A percentile compares a stretch with the other conserved stretches of the same genome.
Evolutionary conservation across 2,888 invertebrate species (phyloP).

Genomic region (Acanthosepion pharaonis): DNA sequence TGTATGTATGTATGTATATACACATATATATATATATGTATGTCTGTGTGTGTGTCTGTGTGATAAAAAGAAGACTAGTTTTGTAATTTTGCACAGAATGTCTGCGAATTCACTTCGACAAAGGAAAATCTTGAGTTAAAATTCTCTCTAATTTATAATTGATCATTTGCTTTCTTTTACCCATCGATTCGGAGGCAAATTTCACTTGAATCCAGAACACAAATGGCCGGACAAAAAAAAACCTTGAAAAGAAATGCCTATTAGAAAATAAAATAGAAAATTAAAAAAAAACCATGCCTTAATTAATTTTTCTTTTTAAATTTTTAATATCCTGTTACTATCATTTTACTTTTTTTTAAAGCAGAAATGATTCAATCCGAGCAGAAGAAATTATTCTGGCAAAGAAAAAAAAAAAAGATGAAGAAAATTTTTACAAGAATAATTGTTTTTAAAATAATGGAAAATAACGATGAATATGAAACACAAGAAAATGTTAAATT

Average conservation of each 20-base stretch:
- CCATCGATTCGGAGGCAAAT: not conserved
- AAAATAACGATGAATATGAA: not conserved
- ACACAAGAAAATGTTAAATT: not conserved
- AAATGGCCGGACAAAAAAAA: conserved; percentile 21
- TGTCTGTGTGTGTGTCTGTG: no score
- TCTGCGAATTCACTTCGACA: not conserved
- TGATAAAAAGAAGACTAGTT: no score
- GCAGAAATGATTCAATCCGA: not conserved
- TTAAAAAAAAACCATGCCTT: not conserved
- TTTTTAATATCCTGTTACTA: not conserved
- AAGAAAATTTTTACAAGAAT: not conserved
- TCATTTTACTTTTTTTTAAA: not conserved
- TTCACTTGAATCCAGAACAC: conserved; percentile 6
- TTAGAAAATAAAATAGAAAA: not conserved
- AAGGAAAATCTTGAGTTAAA: not conserved
- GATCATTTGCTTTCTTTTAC: not conserved
- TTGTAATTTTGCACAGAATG: not conserved
- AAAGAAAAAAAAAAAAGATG: not conserved
- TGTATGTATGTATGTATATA: no score
- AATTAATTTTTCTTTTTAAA: not conserved
- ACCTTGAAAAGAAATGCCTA: not conserved
- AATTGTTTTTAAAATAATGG: not conserved
- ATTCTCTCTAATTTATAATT: not conserved
- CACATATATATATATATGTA: no score
- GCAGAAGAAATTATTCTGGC: not conserved